Evolutionary conservation across 2,113 vertebrate species (phyloP), one percentile per base, ranked within the genome.

Genomic region (Cinclus cinclus): DNA sequence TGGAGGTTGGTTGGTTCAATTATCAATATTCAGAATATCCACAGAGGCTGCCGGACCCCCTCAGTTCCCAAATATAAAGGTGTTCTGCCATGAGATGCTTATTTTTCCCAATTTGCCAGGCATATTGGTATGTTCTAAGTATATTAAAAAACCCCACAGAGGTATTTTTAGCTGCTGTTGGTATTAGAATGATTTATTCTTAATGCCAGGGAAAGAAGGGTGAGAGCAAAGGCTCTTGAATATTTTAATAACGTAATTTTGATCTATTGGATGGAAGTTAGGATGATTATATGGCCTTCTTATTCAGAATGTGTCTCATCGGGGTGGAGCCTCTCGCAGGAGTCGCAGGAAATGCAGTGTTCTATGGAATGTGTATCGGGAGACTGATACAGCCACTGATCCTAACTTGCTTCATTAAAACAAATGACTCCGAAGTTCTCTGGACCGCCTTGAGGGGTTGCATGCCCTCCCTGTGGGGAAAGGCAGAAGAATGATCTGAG

Each of bases 121-220:
- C 1, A 21, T 20, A 5, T 15, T 33, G 21, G 0, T 49, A 9
- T 63, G 33, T 53, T 74, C 30, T 41, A 18, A 1, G 0, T 25
- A 9, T 23, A 16, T 60, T 21, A 10, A 73, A 41, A 39, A 90
- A 67, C 28, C 33, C 28, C 33, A 22, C 25, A 37, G 63, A 42
- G 33, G 12, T 64, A 27, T 75, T 94, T 94, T 92, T 92, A 91
- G 60, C 81, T 89, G 68, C 68, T 81, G 35, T 89, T 95, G 35
- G 10, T 85, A 30, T 75, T 89, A 49, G 41, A 49, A 44, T 58
- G 53, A 31, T 87, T 91, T 79, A 52, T 24, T 74, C 44, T 50
- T 56, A 35, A 42, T 44, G 68, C 12, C 16, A n/a, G 25, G 27
- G 73, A 56, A 50, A 78, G 79, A 39, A 75, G 39, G 22, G 31